phyloP scores from a whole-genome alignment of 2,113 vertebrate species.

The Scartelaos histophorus region DNA sequence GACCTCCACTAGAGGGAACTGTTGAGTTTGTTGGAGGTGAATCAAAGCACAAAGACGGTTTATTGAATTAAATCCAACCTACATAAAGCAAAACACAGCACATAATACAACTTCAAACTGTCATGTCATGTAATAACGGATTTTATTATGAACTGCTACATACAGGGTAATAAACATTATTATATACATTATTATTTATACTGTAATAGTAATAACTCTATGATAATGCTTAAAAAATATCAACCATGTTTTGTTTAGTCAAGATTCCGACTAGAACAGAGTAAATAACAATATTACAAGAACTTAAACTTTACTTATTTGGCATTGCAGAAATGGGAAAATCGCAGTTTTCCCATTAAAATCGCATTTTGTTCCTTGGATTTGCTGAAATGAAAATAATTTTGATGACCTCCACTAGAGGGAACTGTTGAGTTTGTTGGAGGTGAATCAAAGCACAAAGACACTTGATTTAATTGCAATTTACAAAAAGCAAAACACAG shows the following conservation, averaged over 20 bases:
- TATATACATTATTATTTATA: too few relatives aligned
- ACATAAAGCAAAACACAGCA: not conserved
- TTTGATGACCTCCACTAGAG: not conserved
- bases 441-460: not conserved
- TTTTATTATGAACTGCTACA: not conserved
- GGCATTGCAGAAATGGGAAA: too few relatives aligned
- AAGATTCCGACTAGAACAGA: too few relatives aligned
- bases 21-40: not conserved
- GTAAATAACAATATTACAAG: too few relatives aligned
- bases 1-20: constrained; percentile 1
- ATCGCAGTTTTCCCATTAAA: too few relatives aligned
- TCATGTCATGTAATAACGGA: not conserved
- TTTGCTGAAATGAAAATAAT: not conserved
- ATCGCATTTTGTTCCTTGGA: too few relatives aligned
- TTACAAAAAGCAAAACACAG: not conserved
- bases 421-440: not conserved
- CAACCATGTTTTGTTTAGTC: too few relatives aligned
- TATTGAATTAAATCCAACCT: not conserved
- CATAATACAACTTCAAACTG: not conserved
- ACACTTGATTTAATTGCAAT: not conserved
- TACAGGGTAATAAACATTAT: not conserved
- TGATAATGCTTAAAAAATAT: too few relatives aligned
- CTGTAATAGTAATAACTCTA: too few relatives aligned
- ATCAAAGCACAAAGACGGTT: not conserved
- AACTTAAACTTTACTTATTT: too few relatives aligned